Evolutionary conservation across 2,888 invertebrate species (phyloP).

Genomic region (Azorinus chamasolen): DNA sequence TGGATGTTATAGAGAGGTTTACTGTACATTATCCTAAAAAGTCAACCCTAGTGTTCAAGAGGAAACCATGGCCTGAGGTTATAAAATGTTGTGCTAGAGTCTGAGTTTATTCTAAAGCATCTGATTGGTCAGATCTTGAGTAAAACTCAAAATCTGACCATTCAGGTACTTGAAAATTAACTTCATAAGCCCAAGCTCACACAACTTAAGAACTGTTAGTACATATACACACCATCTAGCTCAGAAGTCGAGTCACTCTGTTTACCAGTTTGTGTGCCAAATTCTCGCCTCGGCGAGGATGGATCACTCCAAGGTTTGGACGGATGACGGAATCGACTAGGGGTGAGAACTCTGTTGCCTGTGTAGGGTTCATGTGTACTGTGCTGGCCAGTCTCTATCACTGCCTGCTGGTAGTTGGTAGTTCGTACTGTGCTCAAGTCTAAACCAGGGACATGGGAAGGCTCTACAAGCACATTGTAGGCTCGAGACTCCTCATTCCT

Average conservation of each 20-base stretch:
- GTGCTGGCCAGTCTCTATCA: slow-evolving; percentile 9
- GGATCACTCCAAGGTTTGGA: slow-evolving; percentile 65
- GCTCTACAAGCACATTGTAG: slow-evolving; percentile 33
- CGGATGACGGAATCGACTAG: slow-evolving; percentile 87
- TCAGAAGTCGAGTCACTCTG: slow-evolving; percentile 50
- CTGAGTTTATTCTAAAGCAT: too few relatives aligned
- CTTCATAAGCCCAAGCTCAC: too few relatives aligned
- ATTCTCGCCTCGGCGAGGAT: slow-evolving; percentile 76
- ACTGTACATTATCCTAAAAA: too few relatives aligned
- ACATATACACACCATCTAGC: slow-evolving; percentile 68
- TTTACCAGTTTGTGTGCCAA: slow-evolving; percentile 83
- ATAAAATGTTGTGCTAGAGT: too few relatives aligned
- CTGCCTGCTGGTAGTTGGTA: slow-evolving; percentile 10
- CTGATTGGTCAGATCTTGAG: too few relatives aligned
- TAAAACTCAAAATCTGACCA: too few relatives aligned
- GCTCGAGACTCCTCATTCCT: slow-evolving; percentile 47
- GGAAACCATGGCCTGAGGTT: too few relatives aligned
- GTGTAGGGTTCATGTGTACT: slow-evolving; percentile 73
- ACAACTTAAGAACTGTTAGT: slow-evolving; percentile 26
- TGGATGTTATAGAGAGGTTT: too few relatives aligned
- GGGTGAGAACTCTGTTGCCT: slow-evolving; percentile 88
- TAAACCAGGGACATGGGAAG: slow-evolving; percentile 68
- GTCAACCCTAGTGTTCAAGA: too few relatives aligned
- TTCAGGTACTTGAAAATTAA: too few relatives aligned
- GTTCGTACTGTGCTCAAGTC: slow-evolving; percentile 55